Evolutionary conservation across 30 jellyfish, hydroid and myxozoan species (phyloP), one percentile per base, ranked within the genome.

Genomic region (Cassiopea andromeda): DNA sequence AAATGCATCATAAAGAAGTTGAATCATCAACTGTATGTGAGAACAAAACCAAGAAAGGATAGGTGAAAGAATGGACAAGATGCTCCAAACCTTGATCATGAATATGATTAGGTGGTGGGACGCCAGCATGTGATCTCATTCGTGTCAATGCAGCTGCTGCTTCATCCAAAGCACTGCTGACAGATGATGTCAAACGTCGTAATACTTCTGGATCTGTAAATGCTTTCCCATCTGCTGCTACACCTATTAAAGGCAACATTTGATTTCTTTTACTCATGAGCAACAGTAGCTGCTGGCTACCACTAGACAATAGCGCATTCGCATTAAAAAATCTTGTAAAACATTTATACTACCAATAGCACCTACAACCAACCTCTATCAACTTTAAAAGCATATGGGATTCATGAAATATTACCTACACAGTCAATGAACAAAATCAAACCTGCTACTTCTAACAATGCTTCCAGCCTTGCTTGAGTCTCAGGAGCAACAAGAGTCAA

Each of bases 61-160:
- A 57, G 7, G 48, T 67, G 58, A 12, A 14, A 44, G 5, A 45
- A 10, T 58, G 2, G 15, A 7, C 3, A 18, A 73, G 13, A 27
- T 44, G 27, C 44, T 3, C 5, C 80, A 46, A 71, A 96, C 99
- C 99, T 92, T 96, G 99, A 60, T 92, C 99, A 82, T 92, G 93
- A 66, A 84, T 89, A 72, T 96, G 98, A 74, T 84, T 92, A 2
- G 94, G 78, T 9, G 92, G 76, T 73, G 93, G 78, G 60, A 79
- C 95, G 1, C 99, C 99, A 60, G 98, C 90, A 54, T 96, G 99
- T 79, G 99, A 90, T 88, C 98, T 69, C 98, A 92, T 92, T 19
- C 99, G 85, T 19, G 99, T 96, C 45, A 96, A 90, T 58, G 99
- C 99, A 8, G 99, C 99, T 46, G 99, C 99, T 10, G 99, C 99